phyloP scores from a whole-genome alignment of 2,888 invertebrate species.

The Leptinotarsa haldemani region DNA sequence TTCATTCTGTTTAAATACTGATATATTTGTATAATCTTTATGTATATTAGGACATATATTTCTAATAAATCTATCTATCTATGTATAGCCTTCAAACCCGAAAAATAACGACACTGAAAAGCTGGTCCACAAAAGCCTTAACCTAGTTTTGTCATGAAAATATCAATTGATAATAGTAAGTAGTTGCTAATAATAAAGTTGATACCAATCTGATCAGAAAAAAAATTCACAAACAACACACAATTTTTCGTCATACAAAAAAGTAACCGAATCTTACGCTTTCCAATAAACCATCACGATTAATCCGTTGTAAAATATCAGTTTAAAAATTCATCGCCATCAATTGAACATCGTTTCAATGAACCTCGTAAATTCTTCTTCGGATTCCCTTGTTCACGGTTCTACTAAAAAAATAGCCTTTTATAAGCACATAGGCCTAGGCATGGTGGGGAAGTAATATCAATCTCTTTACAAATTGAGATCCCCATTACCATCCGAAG shows the following conservation, averaged over 20 bases:
- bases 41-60: too few species aligned
- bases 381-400: constrained; percentile 7
- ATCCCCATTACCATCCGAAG: constrained; percentile 48
- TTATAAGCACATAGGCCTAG: constrained; percentile 33
- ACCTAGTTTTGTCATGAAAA: too few species aligned
- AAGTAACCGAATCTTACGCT: too few species aligned
- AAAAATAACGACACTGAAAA: too few species aligned
- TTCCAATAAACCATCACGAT: not conserved
- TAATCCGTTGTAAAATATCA: not conserved
- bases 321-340: not conserved
- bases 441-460: constrained; percentile 54
- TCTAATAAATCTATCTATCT: too few species aligned
- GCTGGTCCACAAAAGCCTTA: too few species aligned
- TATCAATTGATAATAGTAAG: too few species aligned
- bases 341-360: constrained; percentile 8
- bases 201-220: not conserved
- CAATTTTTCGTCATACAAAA: not conserved
- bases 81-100: too few species aligned
- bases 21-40: too few species aligned
- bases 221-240: not conserved
- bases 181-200: too few species aligned
- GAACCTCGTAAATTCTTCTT: constrained; percentile 8
- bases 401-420: constrained; percentile 31
- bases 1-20: too few species aligned
- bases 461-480: constrained; percentile 54